Percentiles rank a stretch among this genome's conserved stretches.
phyloP scores from a whole-genome alignment of 2,797 vertebrate species.

The Hippocampus kuda region DNA sequence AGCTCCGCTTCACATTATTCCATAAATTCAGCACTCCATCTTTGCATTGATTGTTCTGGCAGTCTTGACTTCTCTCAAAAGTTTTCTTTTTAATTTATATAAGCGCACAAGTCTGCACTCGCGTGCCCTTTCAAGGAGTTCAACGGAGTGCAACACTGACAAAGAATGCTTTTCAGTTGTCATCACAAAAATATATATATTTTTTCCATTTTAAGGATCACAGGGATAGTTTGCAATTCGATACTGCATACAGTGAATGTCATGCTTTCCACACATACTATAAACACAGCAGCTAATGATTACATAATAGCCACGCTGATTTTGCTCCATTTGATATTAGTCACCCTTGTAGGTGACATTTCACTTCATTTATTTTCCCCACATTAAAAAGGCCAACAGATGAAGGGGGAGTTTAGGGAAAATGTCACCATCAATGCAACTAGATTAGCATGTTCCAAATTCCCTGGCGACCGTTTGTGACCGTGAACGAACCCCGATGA shows the following conservation, averaged over 20 bases:
- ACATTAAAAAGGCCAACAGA: neutral
- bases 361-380: neutral
- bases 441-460: no score
- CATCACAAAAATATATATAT: neutral
- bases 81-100: constrained; percentile 1
- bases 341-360: neutral
- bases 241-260: neutral
- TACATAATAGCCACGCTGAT: neutral
- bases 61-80: constrained; percentile 2
- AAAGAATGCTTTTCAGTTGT: neutral
- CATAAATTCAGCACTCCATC: neutral
- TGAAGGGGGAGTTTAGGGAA: no score
- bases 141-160: neutral
- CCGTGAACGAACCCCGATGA: no score
- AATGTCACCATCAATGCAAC: no score
- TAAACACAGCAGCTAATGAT: neutral
- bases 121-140: neutral
- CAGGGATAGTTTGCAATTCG: neutral
- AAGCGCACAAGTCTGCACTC: neutral
- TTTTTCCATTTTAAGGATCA: neutral
- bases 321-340: neutral
- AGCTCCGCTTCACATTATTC: constrained; percentile 2
- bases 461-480: no score
- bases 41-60: constrained; percentile 2
- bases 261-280: neutral